Conservation (phyloP, 2,113 vertebrate species). For the Candoia aspera region DNA sequence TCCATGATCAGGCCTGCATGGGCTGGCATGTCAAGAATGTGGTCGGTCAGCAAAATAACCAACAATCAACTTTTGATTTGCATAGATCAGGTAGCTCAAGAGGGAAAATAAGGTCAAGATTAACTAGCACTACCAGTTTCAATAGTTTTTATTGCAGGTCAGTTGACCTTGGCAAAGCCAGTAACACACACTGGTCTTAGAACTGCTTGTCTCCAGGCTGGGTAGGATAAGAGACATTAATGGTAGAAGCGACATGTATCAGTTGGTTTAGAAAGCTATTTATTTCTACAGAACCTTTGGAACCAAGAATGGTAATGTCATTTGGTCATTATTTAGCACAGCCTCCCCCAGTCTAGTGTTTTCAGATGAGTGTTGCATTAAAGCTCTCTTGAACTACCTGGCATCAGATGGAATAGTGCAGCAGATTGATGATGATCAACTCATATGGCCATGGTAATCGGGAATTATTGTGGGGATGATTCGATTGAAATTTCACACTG, state of each 20-base stretch:
- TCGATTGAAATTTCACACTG: neutral
- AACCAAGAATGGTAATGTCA: neutral
- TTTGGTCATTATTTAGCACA: neutral
- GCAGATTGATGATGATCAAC: neutral
- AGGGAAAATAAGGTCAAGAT: neutral
- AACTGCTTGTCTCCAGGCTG: neutral
- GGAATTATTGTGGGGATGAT: neutral
- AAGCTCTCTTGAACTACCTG: neutral
- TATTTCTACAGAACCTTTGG: neutral
- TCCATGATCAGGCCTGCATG: neutral
- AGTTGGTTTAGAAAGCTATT: neutral
- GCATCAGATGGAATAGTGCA: neutral
- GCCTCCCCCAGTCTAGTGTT: neutral
- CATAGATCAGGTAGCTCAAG: neutral
- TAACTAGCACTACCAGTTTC: no score
- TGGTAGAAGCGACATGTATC: neutral
- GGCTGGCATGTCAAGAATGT: neutral
- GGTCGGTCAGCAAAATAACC: neutral
- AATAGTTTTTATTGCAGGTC: neutral
- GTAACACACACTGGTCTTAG: neutral
- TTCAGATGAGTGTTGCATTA: neutral
- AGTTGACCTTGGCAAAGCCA: neutral
- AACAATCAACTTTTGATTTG: neutral
- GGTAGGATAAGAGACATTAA: neutral
- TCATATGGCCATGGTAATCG: neutral